Base-by-base conservation (phyloP, 2,797 vertebrate species). In the Aeoliscus strigatus region DNA sequence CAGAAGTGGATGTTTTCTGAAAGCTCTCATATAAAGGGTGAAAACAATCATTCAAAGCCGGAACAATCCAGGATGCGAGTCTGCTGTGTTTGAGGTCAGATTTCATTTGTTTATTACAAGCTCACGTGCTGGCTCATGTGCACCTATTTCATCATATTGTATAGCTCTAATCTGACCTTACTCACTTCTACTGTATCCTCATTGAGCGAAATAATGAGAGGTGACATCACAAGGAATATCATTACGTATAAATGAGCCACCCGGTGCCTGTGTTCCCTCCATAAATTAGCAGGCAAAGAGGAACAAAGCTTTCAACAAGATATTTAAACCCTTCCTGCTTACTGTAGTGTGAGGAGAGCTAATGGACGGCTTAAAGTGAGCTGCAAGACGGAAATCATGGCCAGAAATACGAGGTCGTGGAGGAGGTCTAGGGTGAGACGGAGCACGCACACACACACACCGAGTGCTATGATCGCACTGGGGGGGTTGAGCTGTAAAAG, bases 191-290 rank as follows among this genome's bases (percentile, higher is more conserved):
- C n/a, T n/a, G n/a, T n/a, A n/a, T n/a, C n/a, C n/a, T n/a, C n/a
- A n/a, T n/a, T n/a, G n/a, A n/a, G n/a, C n/a, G 34, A 58, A 35
- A 70, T 69, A 74, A 77, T 54, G 43, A 72, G 63, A 63, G 65
- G 70, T 70, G 77, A 75, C 80, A 86, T 82, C 78, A 82, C 68
- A 84, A 31, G 60, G 72, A 81, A 82, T 73, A 62, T 72, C 54
- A 68, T 75, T 71, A 77, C 65, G 73, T 40, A 56, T 63, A 74
- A 74, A 70, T 73, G 72, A 82, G 72, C 58, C 76, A 72, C 75
- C 66, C 68, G 56, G 70, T 8, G 66, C 47, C 68, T 66, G 38
- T 0, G 49, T 49, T 77, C 72, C 66, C 64, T 69, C 55, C 59
- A 60, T 71, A 71, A 80, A 75, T 82, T 73, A 79, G 57, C 49